Conservation (phyloP, 2,888 invertebrate species). For the Phrixothrix hirtus region DNA sequence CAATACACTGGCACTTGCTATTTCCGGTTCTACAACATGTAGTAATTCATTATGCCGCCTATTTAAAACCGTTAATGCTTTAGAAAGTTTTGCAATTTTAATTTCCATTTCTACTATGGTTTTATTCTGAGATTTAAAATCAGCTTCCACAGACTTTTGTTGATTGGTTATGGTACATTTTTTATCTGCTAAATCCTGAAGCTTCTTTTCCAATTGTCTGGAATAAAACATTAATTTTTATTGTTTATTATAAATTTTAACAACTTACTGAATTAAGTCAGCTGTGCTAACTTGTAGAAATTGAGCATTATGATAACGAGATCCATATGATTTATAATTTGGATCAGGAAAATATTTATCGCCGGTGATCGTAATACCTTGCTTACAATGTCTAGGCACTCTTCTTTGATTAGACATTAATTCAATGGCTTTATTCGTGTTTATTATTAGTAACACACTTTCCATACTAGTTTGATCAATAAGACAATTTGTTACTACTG, state of each 20-base stretch:
- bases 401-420: conserved; percentile 66
- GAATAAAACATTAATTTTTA: conserved; percentile 13
- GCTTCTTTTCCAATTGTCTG: conserved; percentile 51
- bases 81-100: conserved; percentile 43
- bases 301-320: conserved; percentile 59
- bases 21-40: conserved; percentile 49
- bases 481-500: conserved; percentile 80
- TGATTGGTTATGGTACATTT: conserved; percentile 40
- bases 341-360: conserved; percentile 77
- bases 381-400: conserved; percentile 70
- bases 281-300: conserved; percentile 69
- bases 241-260: not conserved
- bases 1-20: conserved; percentile 47
- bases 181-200: conserved; percentile 51
- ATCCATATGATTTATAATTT: conserved; percentile 74
- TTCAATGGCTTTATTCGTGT: conserved; percentile 67
- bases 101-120: conserved; percentile 43
- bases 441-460: conserved; percentile 74
- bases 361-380: conserved; percentile 68
- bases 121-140: conserved; percentile 39
- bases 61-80: conserved; percentile 38
- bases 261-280: conserved; percentile 62
- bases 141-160: conserved; percentile 41
- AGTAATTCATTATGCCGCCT: conserved; percentile 43
- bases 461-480: conserved; percentile 80